Evolutionary conservation across 2,113 vertebrate genomes (phyloP).

Genomic region (Sprattus sprattus): DNA sequence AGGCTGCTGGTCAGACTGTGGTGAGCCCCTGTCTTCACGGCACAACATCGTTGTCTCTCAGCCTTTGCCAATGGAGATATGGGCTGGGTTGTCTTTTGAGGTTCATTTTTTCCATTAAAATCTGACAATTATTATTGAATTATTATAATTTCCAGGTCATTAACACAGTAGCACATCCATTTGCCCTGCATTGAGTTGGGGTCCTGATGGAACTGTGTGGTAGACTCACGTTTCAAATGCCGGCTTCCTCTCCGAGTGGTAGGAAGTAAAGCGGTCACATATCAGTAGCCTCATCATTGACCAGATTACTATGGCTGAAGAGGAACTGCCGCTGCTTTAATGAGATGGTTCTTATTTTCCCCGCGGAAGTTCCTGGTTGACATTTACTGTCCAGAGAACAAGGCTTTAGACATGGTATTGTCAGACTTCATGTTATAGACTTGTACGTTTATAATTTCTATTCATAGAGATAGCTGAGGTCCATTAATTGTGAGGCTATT

Average conservation of each 20-base stretch:
- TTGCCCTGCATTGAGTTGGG: neutral
- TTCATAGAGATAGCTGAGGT: neutral
- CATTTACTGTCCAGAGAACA: neutral
- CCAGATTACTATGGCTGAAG: neutral
- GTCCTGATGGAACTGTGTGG: neutral
- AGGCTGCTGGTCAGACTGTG: conserved; percentile 9
- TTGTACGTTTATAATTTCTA: neutral
- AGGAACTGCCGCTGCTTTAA: neutral
- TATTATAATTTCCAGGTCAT: too few relatives aligned
- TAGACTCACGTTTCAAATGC: neutral
- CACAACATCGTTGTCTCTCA: neutral
- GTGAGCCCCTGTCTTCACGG: neutral
- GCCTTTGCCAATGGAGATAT: neutral
- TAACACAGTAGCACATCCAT: neutral
- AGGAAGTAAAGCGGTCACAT: neutral
- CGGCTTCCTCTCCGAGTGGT: neutral
- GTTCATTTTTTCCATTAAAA: too few relatives aligned
- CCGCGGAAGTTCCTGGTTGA: neutral
- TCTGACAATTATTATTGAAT: too few relatives aligned
- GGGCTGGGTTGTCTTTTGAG: too few relatives aligned
- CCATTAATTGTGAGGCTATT: neutral
- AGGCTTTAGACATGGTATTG: neutral
- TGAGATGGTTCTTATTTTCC: neutral
- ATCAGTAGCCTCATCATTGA: neutral
- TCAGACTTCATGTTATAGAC: neutral